These are phyloP conservation scores for Chouioia cunea DNA, from an alignment of 2,888 invertebrate species.

Conservation along the genomic window DNA sequence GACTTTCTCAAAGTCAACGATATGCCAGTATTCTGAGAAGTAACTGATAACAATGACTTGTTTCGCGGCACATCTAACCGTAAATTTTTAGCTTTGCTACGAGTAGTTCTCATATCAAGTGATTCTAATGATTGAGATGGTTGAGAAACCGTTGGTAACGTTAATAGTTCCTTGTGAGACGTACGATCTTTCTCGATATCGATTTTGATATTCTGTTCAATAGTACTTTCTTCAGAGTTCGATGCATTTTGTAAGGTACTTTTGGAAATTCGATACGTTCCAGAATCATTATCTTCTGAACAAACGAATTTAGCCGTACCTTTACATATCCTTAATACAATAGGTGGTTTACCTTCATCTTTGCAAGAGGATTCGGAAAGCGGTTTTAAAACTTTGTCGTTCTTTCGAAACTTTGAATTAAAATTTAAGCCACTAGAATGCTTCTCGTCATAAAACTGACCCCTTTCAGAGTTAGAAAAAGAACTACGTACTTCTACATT, in stretches of 20 bases:
- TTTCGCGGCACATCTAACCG: constrained; percentile 55
- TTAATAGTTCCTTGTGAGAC: constrained; percentile 51
- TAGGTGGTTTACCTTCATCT: constrained; percentile 77
- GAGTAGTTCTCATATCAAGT: constrained; percentile 64
- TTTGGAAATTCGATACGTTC: constrained; percentile 62
- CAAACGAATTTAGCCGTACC: constrained; percentile 73
- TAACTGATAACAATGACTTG: constrained; percentile 7
- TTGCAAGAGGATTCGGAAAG: constrained; percentile 56
- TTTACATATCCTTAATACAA: constrained; percentile 89
- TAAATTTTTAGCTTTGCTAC: constrained; percentile 63
- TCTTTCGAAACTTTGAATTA: constrained; percentile 38
- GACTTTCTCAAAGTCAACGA: constrained; percentile 65
- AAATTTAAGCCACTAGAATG: constrained; percentile 41
- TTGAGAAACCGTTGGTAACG: constrained; percentile 60
- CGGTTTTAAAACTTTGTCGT: constrained; percentile 55
- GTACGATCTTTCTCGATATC: constrained; percentile 49
- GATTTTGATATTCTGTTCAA: constrained; percentile 46
- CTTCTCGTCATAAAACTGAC: neutral
- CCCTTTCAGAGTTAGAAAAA: neutral
- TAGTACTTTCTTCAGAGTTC: constrained; percentile 48
- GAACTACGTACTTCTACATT: constrained; percentile 32
- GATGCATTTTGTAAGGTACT: constrained; percentile 38
- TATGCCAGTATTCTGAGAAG: constrained; percentile 56
- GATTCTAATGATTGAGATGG: constrained; percentile 61
- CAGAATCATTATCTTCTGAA: constrained; percentile 62